Base-by-base conservation (phyloP, 1,140 invertebrate genomes). In the Nasonia giraulti region DNA sequence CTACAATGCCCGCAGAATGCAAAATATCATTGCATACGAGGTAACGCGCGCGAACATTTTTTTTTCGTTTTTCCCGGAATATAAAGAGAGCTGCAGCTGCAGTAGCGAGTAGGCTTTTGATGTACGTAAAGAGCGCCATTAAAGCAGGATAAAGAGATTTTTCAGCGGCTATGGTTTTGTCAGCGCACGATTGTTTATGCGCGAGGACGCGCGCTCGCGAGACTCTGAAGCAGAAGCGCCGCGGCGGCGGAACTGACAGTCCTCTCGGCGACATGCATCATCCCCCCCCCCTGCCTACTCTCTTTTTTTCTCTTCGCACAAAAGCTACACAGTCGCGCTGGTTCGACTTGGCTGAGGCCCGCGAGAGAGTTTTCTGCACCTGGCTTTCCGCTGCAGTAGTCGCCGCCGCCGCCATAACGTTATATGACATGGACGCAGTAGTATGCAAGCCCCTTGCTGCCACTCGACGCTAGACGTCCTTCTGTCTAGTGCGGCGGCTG, bases 141-240 rank as follows among this genome's bases (percentile, higher is more conserved):
- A 62, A 62, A 62, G 55, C 55, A 62, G 55, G 55, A 62, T 62
- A 62, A 62, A 62, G 55, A 62, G 55, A 62, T 62, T 62, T 62
- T 62, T 62, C 55, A 62, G 20, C 55, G 55, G 55, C 55, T 62
- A 62, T 62, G 55, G 55, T 62, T 62, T 62, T 62, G 55, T 62
- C 55, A 62, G 55, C 14, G 55, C 55, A 20, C 55, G 17, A 62
- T 62, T 62, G 55, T 62, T 62, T 62, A 62, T 62, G 55, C 55
- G 20, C 55, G 55, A 62, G 55, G 55, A 62, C 55, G 55, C 4
- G 55, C 55, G 55, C 27, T 27, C 0, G 50, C 55, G 20, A 27
- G 1, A n/a, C 55, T 62, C 55, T 20, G 5, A 62, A 62, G 20
- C 55, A 62, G 55, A 14, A 62, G 55, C 20, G 1, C 3, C 55